These are phyloP conservation scores for Rhopalosiphum nymphaeae DNA, from an alignment of 2,888 invertebrate genomes.

Conservation along the genomic window DNA sequence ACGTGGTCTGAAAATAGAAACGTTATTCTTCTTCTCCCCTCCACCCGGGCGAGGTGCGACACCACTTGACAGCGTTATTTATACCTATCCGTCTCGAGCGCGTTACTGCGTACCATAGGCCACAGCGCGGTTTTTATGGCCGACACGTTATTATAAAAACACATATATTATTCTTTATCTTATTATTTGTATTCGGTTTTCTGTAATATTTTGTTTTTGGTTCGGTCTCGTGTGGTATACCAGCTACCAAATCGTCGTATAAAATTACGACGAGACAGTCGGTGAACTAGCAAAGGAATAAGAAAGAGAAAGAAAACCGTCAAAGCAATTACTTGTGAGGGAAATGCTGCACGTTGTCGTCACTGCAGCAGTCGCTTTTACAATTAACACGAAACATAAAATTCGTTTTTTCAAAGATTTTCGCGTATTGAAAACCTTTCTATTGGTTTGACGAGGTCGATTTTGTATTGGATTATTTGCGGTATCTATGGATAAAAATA, in stretches of 20 bases:
- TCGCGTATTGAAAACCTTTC: background rate
- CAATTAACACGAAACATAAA: background rate
- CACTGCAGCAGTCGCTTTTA: background rate
- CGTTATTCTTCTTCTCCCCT: background rate
- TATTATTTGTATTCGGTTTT: background rate
- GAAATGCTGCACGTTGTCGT: background rate
- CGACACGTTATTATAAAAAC: background rate
- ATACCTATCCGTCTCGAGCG: background rate
- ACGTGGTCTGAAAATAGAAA: conserved; percentile 20
- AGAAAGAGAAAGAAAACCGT: background rate
- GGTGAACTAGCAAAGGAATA: background rate
- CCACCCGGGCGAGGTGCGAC: background rate
- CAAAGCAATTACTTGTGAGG: background rate
- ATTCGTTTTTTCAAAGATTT: background rate
- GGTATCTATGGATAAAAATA: background rate
- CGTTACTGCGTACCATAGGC: background rate
- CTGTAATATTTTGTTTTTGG: background rate
- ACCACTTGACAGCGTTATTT: background rate
- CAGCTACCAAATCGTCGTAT: background rate
- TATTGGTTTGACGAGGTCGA: background rate
- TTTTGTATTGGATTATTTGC: background rate
- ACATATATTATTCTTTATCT: background rate
- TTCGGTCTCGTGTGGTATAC: background rate
- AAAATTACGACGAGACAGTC: background rate
- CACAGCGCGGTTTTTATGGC: background rate